phyloP scores from a whole-genome alignment of 2,888 invertebrate species.

The Thelaira solivaga region DNA sequence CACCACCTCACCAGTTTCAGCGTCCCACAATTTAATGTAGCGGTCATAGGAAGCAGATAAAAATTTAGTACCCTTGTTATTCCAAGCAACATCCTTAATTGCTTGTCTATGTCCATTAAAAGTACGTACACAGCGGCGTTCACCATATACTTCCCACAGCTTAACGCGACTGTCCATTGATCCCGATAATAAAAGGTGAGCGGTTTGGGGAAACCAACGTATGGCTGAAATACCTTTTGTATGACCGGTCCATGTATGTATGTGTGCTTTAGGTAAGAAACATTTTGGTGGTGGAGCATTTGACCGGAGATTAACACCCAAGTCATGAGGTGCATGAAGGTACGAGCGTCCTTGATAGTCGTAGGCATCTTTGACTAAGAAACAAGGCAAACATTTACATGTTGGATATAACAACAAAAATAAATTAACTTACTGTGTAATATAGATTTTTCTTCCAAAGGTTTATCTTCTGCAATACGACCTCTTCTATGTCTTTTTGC shows the following conservation, averaged over 20 bases:
- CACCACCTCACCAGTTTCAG: constrained; percentile 93
- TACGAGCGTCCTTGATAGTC: constrained; percentile 99
- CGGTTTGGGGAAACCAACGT: constrained; percentile 95
- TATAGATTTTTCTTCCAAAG: constrained; percentile 95
- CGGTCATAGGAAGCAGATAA: constrained; percentile 98
- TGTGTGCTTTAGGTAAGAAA: constrained; percentile 96
- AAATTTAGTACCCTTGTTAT: constrained; percentile 94
- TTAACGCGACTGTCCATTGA: constrained; percentile 98
- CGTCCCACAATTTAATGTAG: constrained; percentile 99
- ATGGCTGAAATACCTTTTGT: constrained; percentile 96
- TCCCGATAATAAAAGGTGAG: constrained; percentile 95
- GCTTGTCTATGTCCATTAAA: constrained; percentile 98
- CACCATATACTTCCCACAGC: constrained; percentile 99
- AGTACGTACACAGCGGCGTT: constrained; percentile 93
- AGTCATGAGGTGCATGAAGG: constrained; percentile 93
- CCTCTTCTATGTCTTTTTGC: constrained; percentile 93
- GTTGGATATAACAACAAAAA: not conserved
- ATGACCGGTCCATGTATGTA: constrained; percentile 98
- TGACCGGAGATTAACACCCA: constrained; percentile 91
- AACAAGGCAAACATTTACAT: too few species aligned
- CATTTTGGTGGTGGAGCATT: constrained; percentile 95
- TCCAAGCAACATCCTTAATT: constrained; percentile 96
- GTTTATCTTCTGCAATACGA: constrained; percentile 91
- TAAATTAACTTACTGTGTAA: constrained; percentile 87
- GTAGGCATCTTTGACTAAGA: constrained; percentile 93